phyloP scores from a whole-genome alignment of 1,140 invertebrate species.

The Teleogryllus occipitalis region DNA sequence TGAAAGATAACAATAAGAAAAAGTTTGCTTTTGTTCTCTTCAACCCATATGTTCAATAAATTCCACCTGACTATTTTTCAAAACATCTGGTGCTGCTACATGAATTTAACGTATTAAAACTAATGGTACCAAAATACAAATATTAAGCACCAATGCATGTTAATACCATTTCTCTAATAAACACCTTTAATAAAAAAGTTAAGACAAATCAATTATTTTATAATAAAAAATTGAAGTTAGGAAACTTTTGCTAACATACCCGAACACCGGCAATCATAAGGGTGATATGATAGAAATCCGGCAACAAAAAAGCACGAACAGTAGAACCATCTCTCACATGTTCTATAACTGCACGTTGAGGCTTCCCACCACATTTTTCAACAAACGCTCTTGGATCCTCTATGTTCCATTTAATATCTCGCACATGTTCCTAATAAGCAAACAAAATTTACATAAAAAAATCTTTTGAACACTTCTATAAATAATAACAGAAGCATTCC shows the following conservation, averaged over 20 bases:
- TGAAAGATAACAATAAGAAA: no score
- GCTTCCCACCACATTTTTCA: conserved; percentile 69
- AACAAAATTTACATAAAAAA: conserved; percentile 28
- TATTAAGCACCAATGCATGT: no score
- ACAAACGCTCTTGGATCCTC: conserved; percentile 77
- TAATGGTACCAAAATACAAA: no score
- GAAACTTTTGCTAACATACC: conserved; percentile 38
- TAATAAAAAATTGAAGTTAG: no score
- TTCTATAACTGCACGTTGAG: conserved; percentile 82
- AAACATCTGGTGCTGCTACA: no score
- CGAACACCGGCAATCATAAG: conserved; percentile 91
- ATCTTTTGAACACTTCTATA: not conserved
- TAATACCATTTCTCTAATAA: no score
- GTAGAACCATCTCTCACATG: conserved; percentile 95
- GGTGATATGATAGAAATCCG: conserved; percentile 81
- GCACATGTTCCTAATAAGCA: conserved; percentile 52
- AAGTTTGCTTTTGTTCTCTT: no score
- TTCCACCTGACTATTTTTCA: no score
- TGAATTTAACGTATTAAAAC: no score
- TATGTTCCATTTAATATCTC: conserved; percentile 79
- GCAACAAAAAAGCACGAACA: conserved; percentile 78
- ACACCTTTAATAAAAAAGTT: no score
- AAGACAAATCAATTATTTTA: no score
- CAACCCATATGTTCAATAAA: no score
- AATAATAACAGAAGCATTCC: not conserved